Conservation (phyloP, 2,888 invertebrate genomes). For the Brenthis ino region DNA sequence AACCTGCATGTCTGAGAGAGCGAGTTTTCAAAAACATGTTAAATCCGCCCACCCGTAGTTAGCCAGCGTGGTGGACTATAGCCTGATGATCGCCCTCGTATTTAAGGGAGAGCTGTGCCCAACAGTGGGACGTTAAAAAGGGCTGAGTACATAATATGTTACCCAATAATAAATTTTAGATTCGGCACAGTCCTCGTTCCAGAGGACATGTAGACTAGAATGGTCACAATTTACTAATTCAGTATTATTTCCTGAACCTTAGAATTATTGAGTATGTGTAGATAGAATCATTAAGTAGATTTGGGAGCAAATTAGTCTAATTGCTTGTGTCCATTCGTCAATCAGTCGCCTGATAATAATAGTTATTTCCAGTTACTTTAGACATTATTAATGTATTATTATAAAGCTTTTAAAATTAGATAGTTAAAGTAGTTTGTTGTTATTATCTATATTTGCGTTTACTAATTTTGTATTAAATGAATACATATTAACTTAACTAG, state of each 20-base stretch:
- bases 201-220: not conserved
- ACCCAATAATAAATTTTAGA: not conserved
- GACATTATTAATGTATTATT: conserved; percentile 9
- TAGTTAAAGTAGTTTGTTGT: too few relatives aligned
- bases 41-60: too few relatives aligned
- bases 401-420: not conserved
- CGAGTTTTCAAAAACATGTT: too few relatives aligned
- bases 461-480: too few relatives aligned
- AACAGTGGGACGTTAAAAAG: too few relatives aligned
- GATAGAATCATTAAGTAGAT: conserved; percentile 30
- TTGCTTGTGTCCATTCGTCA: conserved; percentile 31
- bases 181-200: not conserved
- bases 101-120: too few relatives aligned
- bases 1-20: too few relatives aligned
- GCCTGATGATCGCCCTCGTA: too few relatives aligned
- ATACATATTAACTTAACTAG: too few relatives aligned
- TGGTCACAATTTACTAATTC: conserved; percentile 1
- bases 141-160: too few relatives aligned
- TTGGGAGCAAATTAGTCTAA: conserved; percentile 33
- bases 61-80: too few relatives aligned
- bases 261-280: conserved; percentile 30
- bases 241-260: conserved; percentile 21
- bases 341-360: conserved; percentile 28
- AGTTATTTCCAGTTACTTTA: conserved; percentile 25
- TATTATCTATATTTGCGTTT: too few relatives aligned